These are phyloP conservation scores for Megaleporinus macrocephalus DNA, from an alignment of 2,113 vertebrate species.

Conservation along the genomic window DNA sequence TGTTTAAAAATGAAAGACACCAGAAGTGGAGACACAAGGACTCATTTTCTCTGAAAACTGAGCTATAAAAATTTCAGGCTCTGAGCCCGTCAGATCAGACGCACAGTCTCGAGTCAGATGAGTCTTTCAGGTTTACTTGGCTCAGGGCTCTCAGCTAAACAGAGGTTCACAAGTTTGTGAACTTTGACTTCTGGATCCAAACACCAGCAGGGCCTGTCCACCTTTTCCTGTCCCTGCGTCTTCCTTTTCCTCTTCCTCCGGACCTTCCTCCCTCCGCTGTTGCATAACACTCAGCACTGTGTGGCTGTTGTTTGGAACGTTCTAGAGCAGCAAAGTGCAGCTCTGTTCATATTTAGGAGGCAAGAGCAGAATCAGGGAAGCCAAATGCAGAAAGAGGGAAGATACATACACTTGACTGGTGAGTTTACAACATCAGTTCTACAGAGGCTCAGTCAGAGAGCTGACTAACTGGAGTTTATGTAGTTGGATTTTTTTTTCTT, in stretches of 20 bases:
- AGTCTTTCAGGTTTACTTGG: not conserved
- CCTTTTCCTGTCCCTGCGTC: constrained; percentile 3
- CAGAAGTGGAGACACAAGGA: too few relatives aligned
- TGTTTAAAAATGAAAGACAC: too few relatives aligned
- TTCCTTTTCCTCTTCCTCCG: constrained; percentile 36
- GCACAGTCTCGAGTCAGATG: not conserved
- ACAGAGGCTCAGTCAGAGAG: not conserved
- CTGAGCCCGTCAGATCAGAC: not conserved
- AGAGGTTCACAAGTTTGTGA: not conserved
- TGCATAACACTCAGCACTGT: constrained; percentile 3
- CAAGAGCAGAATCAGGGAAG: not conserved
- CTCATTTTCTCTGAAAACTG: too few relatives aligned
- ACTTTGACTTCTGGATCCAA: constrained; percentile 9
- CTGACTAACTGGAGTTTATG: not conserved
- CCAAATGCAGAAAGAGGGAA: constrained; percentile 24
- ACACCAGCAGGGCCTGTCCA: constrained; percentile 16
- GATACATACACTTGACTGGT: not conserved
- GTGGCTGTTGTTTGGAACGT: constrained; percentile 22
- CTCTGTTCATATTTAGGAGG: not conserved
- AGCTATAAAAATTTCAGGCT: too few relatives aligned
- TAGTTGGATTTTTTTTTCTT: not conserved
- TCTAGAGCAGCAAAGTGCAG: constrained; percentile 2
- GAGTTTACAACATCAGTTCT: not conserved
- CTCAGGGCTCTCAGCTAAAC: not conserved
- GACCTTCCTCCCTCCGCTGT: constrained; percentile 27